Base-by-base conservation (phyloP, 2,797 vertebrate species). In the Phataginus tricuspis region DNA sequence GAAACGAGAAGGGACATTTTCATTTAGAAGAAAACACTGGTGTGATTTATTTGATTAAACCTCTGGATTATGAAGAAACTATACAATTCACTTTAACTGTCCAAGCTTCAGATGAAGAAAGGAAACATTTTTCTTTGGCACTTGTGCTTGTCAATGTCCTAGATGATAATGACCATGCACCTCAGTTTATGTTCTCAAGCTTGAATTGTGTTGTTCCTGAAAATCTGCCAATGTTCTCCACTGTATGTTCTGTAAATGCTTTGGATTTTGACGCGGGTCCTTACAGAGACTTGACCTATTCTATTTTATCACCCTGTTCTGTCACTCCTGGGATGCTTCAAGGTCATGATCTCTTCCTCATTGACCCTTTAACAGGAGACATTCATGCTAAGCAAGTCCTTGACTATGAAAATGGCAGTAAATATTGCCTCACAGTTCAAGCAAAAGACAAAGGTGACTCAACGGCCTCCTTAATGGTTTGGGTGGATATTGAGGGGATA, bases 121-220 rank as follows among this genome's bases (percentile, higher is more conserved):
- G 97, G 84, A 98, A 98, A 45, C 99, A 99, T 13, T 96, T 98
- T 49, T 98, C 99, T 79, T 99, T 99, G 94, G 97, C 99, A 0
- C 79, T 99, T 66, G 97, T 99, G 86, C 98, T 97, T 39, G 75
- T 99, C 83, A 98, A 84, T 0, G 78, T 99, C 80, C 97, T 99
- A 74, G 99, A 99, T 93, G 99, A 99, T 84, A 99, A 99, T n/a
- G 99, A 99, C 97, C 99, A 99, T 53, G 96, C 98, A 21, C 99
- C 99, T 0, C 98, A 99, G 94, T 99, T 99, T 94, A 94, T 99
- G 96, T 99, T 99, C 95, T 98, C 99, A 2, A 98, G 96, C 39
- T 55, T 99, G 37, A 99, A 98, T 95, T 99, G 99, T 74, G 96
- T 90, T 0, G 98, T 99, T 77, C 96, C 97, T 94, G 99, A 99